Evolutionary conservation across 2,888 invertebrate species (phyloP), one percentile per base, ranked within the genome.

Genomic region (Cerceris rybyensis): DNA sequence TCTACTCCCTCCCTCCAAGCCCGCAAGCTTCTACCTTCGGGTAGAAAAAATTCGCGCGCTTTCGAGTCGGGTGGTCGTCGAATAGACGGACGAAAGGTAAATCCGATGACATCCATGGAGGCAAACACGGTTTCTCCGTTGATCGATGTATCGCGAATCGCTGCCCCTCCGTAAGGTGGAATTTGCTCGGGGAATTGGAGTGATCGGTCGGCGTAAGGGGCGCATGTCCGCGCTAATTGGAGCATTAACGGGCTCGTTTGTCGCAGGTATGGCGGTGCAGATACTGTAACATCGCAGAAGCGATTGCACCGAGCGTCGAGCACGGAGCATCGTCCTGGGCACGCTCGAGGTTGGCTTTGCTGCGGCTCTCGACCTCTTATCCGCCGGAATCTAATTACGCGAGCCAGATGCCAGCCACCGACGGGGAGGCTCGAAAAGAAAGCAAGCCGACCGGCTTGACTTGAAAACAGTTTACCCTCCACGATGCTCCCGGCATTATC

Each of bases 191-290:
- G 61, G 78, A 75, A 80, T 82, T 68, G 28, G 68, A 55, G 72
- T 60, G 74, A 80, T 75, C 61, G 52, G 60, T 60, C 70, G 42
- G 39, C 58, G 52, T 41, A 71, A 70, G 67, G 70, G 79, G 71
- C 79, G 75, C 74, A 71, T 78, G 75, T 81, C 69, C 67, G 63
- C 57, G 67, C 72, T 83, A 83, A 83, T 83, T 83, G 81, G 83
- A 70, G 70, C 81, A 83, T 83, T 83, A 79, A 83, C 79, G 60
- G 57, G 65, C 83, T 83, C 79, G 79, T 83, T 83, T 81, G 83
- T 83, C 72, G 68, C 59, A 64, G 46, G 50, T 61, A 80, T 52
- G 63, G 75, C 28, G 28, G 4, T 58, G 57, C 50, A 50, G 52
- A 50, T 57, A 61, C 57, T 65, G 52, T 66, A 71, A 81, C 77